These are phyloP conservation scores for Iguana delicatissima DNA, from an alignment of 2,797 vertebrate species.

Conservation along the genomic window DNA sequence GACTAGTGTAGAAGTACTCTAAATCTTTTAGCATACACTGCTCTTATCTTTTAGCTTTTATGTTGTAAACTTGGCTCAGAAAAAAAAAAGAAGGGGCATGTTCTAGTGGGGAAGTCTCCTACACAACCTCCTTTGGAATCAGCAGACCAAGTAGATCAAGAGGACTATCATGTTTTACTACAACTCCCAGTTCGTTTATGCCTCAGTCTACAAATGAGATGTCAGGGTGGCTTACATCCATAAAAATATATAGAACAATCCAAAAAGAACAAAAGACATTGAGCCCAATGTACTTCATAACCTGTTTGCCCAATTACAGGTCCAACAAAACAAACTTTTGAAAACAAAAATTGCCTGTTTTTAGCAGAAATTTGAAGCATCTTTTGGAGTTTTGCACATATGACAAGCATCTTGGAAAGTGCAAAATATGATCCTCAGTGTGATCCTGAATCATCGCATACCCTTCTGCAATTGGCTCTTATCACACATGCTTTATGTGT, in stretches of 20 bases:
- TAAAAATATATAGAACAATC: neutral
- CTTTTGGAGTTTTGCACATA: neutral
- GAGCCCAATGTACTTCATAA: neutral
- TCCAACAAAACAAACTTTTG: no score
- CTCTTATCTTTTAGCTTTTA: neutral
- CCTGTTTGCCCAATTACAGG: neutral
- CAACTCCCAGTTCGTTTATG: fast-evolving
- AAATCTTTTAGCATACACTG: neutral
- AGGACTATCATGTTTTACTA: neutral
- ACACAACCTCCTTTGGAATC: neutral
- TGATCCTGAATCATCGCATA: neutral
- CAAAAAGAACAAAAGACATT: neutral
- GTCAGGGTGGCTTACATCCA: neutral
- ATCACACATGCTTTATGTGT: neutral
- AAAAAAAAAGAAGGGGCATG: no score
- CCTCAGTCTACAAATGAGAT: neutral
- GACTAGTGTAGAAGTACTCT: neutral
- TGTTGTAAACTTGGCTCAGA: neutral
- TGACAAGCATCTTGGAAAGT: neutral
- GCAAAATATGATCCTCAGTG: neutral
- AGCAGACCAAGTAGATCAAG: neutral
- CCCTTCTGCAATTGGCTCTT: neutral
- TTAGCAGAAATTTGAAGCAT: neutral
- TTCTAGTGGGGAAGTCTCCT: neutral
- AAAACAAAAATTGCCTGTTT: neutral